These are phyloP conservation scores for Arrhopalites spinosus DNA, from an alignment of 2,888 invertebrate species.

Conservation along the genomic window DNA sequence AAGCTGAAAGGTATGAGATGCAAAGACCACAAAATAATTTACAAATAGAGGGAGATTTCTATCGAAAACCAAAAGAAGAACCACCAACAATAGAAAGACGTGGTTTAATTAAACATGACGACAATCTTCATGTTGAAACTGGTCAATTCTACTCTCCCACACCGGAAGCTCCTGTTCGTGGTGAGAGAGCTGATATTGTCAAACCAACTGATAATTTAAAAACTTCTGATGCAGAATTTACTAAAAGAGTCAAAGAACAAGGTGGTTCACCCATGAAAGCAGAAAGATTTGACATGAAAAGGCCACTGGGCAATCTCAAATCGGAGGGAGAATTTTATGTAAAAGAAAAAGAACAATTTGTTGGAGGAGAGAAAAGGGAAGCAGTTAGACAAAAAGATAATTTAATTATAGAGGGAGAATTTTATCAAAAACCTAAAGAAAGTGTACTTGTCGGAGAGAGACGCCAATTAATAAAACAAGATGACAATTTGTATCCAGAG, in stretches of 20 bases:
- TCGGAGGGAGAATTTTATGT: constrained; percentile 61
- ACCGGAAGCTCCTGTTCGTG: constrained; percentile 29
- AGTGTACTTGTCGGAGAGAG: constrained; percentile 59
- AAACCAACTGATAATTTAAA: constrained; percentile 62
- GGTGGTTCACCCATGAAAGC: constrained; percentile 47
- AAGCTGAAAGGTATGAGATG: constrained; percentile 60
- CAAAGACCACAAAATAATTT: constrained; percentile 66
- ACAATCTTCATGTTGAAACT: constrained; percentile 68
- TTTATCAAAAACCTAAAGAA: no score
- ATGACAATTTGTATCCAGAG: constrained; percentile 59
- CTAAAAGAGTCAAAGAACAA: constrained; percentile 59
- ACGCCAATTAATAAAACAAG: constrained; percentile 60
- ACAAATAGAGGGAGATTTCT: constrained; percentile 64
- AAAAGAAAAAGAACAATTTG: constrained; percentile 58
- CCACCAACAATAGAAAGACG: constrained; percentile 61
- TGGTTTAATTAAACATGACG: constrained; percentile 61
- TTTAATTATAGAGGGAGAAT: constrained; percentile 66
- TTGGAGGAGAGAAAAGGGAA: constrained; percentile 58
- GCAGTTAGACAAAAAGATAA: constrained; percentile 62
- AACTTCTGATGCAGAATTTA: constrained; percentile 63
- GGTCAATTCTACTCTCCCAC: constrained; percentile 59
- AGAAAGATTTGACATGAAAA: constrained; percentile 54
- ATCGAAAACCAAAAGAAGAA: constrained; percentile 62
- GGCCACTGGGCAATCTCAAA: constrained; percentile 60
- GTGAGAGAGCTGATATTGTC: constrained; percentile 54